Base-by-base conservation (phyloP, 2,888 invertebrate genomes). In the Caenorhabditis parvicauda region DNA sequence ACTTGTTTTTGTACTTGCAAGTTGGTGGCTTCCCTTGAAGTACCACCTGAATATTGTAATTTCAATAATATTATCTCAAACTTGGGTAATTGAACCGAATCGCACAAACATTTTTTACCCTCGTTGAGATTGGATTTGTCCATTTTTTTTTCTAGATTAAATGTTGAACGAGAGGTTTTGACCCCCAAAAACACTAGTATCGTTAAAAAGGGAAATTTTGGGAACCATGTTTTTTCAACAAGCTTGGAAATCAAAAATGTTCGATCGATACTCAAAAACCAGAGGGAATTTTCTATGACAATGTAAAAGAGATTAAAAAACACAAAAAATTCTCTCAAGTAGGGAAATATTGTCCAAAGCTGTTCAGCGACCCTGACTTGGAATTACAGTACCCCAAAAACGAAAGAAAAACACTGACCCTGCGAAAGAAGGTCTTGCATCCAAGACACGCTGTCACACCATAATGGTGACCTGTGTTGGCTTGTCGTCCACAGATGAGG, bases 391-490 rank as follows among this genome's bases (percentile, higher is more conserved):
- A 22, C n/a, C 6, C n/a, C 7, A 6, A 43, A 22, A 22, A 21
- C n/a, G 35, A 44, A 12, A 24, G 7, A 14, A 7, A 41, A 53
- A 9, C n/a, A 51, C 55, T 12, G 3, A 67, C 67, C 32, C 67
- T 49, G 12, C 67, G 56, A 39, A 67, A 67, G 50, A 67, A 67
- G 5, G 67, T 64, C 24, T 67, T 67, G 42, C 67, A 67, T 12
- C 67, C 67, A 4, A 67, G 61, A 55, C 65, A 69, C n/a, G 63
- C 59, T 14, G 52, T 61, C 22, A 67, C 67, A 41, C 67, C 67
- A 45, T 70, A 70, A 47, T 70, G 70, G 24, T 67, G 64, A 14
- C 70, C 70, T 0, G 70, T 70, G 46, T 70, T 70, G 17, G 67
- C 59, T 9, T 56, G 46, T 38, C 70, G 53, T 9, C 65, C 65